Base-by-base conservation (phyloP, 2,113 vertebrate genomes). In the Brachypteracias leptosomus region DNA sequence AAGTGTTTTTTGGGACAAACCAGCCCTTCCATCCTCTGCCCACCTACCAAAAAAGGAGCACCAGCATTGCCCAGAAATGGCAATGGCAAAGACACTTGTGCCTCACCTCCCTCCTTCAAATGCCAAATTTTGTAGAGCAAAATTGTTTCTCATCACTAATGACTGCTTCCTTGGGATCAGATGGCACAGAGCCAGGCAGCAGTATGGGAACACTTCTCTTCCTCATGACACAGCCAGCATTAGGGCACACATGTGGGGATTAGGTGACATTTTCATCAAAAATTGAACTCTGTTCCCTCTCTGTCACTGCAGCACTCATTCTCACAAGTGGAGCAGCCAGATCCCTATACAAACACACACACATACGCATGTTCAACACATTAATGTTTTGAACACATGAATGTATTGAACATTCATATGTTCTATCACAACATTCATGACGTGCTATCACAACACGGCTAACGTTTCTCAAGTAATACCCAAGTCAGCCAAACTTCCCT, bases 201-300 rank as follows among this genome's bases (percentile, higher is more conserved):
- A 1, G 11, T 16, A 20, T 1, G 2, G 44, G 25, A 89, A 72
- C 58, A 57, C 44, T 31, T 18, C 47, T 47, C 42, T 47, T 87
- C 47, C 54, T 52, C 35, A 36, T 0, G 0, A n/a, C 2, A 2
- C 52, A 61, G 18, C 7, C 46, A 58, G 26, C 28, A 12, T 29
- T 16, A 72, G 44, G 42, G 14, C 58, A 54, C 2, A 2, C 7
- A 18, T 2, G 0, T 38, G 28, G 16, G 47, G 36, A 75, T 52
- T 52, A 79, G 2, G 3, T 16, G 63, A 47, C 5, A 5, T 24
- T 26, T 29, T 8, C 75, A 88, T 35, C 66, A 75, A 11, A 71
- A 19, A 11, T 4, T 38, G 15, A 74, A 9, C 18, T 55, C 44
- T 0, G 3, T 29, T 70, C 55, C 42, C 9, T 31, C 58, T 77